Conservation (phyloP, 1,140 invertebrate genomes). For the Heliconius nattereri region DNA sequence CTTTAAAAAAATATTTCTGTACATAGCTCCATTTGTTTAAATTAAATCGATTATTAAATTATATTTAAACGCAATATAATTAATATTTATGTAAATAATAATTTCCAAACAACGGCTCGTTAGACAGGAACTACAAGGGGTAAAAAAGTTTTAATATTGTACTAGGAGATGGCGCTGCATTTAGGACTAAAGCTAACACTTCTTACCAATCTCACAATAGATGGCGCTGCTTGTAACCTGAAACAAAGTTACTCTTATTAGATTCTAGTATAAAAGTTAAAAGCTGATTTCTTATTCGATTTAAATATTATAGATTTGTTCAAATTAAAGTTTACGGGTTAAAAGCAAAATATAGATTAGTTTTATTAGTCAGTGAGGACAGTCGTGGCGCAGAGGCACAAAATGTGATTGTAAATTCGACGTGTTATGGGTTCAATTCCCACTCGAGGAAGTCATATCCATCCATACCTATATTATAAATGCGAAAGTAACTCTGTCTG, state of each 20-base stretch:
- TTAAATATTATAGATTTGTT: background rate
- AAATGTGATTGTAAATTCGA: no score
- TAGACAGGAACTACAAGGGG: background rate
- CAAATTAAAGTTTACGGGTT: background rate
- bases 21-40: no score
- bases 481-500: no score
- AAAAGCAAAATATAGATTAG: no score
- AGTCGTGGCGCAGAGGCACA: no score
- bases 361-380: no score
- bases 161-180: background rate
- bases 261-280: background rate
- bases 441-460: no score
- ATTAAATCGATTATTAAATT: background rate
- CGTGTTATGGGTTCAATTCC: no score
- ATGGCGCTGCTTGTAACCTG: background rate
- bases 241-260: conserved; percentile 4
- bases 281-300: background rate
- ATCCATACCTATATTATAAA: no score
- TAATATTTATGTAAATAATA: no score
- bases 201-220: background rate
- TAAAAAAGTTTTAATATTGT: background rate
- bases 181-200: background rate
- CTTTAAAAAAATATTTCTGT: no score
- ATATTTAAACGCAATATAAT: background rate
- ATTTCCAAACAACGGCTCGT: background rate